Conservation (phyloP, 2,113 vertebrate genomes). For the Myotis lucifugus region DNA sequence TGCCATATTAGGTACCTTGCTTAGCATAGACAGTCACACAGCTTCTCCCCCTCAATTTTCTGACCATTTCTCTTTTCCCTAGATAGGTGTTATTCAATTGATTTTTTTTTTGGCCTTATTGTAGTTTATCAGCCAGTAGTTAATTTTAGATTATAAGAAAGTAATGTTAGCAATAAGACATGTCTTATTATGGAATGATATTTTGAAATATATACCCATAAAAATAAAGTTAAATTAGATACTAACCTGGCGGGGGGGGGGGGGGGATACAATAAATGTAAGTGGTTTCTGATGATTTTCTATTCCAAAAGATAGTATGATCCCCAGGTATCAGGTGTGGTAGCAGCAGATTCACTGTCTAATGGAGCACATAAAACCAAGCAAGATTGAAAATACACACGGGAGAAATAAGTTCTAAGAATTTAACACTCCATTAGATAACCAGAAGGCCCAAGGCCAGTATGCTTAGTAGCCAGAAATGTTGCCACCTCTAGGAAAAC, state of each 20-base stretch:
- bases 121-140: not conserved
- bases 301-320: not conserved
- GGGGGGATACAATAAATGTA: not conserved
- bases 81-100: not conserved
- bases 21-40: not conserved
- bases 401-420: conserved; percentile 29
- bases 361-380: not conserved
- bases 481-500: conserved; percentile 67
- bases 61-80: not conserved
- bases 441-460: not conserved
- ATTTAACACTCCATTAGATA: conserved; percentile 10
- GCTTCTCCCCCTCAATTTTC: not conserved
- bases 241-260: not conserved
- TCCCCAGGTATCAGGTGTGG: not conserved
- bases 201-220: not conserved
- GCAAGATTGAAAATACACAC: not conserved
- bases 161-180: not conserved
- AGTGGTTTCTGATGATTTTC: not conserved
- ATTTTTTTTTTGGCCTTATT: not conserved
- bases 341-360: not conserved
- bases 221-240: not conserved
- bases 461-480: conserved; percentile 39
- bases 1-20: not conserved
- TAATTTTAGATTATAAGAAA: conserved; percentile 9
- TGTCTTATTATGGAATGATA: not conserved